Conservation (phyloP, 2,113 vertebrate genomes). For the Chloropsis cyanopogon region DNA sequence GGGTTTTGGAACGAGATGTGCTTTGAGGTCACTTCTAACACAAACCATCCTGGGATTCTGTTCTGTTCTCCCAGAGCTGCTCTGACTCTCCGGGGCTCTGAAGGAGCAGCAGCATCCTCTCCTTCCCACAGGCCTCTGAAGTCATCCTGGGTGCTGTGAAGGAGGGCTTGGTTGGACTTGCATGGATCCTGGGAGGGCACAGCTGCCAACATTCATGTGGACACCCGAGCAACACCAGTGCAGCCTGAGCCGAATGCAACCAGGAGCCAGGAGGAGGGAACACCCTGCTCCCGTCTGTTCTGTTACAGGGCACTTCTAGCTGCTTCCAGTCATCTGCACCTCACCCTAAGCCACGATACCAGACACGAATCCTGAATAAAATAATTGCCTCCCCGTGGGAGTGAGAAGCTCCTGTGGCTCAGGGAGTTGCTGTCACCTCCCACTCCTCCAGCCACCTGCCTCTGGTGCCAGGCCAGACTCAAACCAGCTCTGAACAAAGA, state of each 20-base stretch:
- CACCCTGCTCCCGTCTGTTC: accelerated
- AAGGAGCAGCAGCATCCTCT: neutral
- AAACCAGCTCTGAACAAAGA: neutral
- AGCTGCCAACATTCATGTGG: too few species aligned
- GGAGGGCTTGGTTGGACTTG: neutral
- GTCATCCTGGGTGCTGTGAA: neutral
- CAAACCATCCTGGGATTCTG: neutral
- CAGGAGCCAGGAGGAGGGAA: neutral
- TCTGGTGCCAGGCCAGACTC: neutral
- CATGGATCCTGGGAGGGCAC: neutral
- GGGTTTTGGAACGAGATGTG: neutral
- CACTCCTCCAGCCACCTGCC: neutral
- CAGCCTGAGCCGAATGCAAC: neutral
- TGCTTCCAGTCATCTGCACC: neutral
- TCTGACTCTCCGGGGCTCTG: accelerated
- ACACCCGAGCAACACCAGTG: accelerated
- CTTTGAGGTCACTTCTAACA: neutral
- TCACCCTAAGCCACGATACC: neutral
- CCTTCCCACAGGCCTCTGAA: neutral
- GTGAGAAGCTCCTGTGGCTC: neutral
- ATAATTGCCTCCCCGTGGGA: neutral
- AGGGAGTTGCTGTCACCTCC: neutral
- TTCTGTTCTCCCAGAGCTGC: neutral
- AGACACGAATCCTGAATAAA: neutral
- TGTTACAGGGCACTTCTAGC: neutral